Percentiles rank a stretch among this genome's conserved stretches.
Evolutionary conservation across 2,888 invertebrate species (phyloP).

Genomic region (Nomada fabriciana): DNA sequence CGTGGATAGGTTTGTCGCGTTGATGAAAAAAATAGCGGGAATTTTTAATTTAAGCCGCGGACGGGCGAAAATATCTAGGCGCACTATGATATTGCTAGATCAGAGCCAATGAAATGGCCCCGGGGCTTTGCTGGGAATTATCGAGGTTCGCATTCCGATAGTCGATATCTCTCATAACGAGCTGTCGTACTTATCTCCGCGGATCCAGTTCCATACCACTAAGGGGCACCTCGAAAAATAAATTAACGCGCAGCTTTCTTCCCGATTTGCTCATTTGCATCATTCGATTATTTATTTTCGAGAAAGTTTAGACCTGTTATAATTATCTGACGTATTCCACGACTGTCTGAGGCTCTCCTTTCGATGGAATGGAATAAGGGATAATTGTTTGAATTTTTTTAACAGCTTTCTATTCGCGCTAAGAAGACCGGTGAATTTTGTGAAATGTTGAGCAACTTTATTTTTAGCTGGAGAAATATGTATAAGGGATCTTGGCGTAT

Average conservation of each 20-base stretch:
- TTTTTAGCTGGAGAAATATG: slow-evolving; percentile 10
- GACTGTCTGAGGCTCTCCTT: no score
- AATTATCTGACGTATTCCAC: no score
- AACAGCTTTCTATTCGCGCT: no score
- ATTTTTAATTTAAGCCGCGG: slow-evolving; percentile 10
- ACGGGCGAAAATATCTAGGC: slow-evolving; percentile 18
- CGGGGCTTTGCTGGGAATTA: slow-evolving; percentile 34
- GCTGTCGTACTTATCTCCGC: slow-evolving; percentile 40
- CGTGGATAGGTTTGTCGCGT: not conserved
- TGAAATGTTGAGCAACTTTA: not conserved
- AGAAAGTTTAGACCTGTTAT: no score
- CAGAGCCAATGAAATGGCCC: slow-evolving; percentile 37
- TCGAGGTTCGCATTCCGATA: slow-evolving; percentile 40
- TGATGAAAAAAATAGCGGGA: not conserved
- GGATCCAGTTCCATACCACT: slow-evolving; percentile 23
- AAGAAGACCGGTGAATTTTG: no score
- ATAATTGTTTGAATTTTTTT: no score
- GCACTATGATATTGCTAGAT: slow-evolving; percentile 14
- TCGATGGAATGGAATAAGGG: no score
- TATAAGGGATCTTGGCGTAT: not conserved
- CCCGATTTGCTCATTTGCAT: no score
- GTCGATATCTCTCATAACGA: slow-evolving; percentile 45
- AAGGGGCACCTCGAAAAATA: slow-evolving; percentile 15
- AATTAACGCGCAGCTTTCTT: slow-evolving; percentile 23
- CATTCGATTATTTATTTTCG: no score